phyloP scores from a whole-genome alignment of 2,888 invertebrate genomes.

The Hoplodrina ambigua region DNA sequence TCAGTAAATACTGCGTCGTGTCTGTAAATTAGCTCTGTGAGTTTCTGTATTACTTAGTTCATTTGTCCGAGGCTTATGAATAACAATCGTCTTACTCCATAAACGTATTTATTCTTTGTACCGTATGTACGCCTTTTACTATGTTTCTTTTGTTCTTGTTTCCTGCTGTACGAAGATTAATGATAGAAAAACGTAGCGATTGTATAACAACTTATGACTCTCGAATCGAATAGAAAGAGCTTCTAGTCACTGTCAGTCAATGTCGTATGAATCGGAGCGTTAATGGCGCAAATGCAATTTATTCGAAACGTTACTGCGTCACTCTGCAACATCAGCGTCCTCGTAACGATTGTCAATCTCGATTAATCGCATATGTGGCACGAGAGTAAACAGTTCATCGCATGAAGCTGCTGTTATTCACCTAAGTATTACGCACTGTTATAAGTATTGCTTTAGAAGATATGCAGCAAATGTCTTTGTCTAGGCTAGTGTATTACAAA shows the following conservation, averaged over 20 bases:
- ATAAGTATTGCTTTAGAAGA: constrained; percentile 21
- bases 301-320: constrained; percentile 45
- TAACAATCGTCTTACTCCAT: constrained; percentile 30
- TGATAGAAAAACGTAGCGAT: constrained; percentile 34
- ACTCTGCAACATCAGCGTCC: constrained; percentile 40
- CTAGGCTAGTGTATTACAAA: not conserved
- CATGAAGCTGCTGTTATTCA: constrained; percentile 21
- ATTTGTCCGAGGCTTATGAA: constrained; percentile 42
- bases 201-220: constrained; percentile 39
- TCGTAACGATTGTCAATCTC: constrained; percentile 58
- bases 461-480: constrained; percentile 10
- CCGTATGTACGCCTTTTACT: constrained; percentile 3
- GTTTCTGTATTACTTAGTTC: constrained; percentile 29
- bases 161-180: constrained; percentile 36
- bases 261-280: constrained; percentile 44
- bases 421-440: constrained; percentile 36
- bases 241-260: constrained; percentile 49
- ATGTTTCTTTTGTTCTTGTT: constrained; percentile 29
- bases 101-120: constrained; percentile 26
- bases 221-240: constrained; percentile 50
- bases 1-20: constrained; percentile 13
- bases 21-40: constrained; percentile 33
- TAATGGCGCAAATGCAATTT: constrained; percentile 57
- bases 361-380: constrained; percentile 52
- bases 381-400: constrained; percentile 29